Evolutionary conservation across 2,888 invertebrate species (phyloP), one percentile per base, ranked within the genome.

Genomic region (Lochmaea capreae): DNA sequence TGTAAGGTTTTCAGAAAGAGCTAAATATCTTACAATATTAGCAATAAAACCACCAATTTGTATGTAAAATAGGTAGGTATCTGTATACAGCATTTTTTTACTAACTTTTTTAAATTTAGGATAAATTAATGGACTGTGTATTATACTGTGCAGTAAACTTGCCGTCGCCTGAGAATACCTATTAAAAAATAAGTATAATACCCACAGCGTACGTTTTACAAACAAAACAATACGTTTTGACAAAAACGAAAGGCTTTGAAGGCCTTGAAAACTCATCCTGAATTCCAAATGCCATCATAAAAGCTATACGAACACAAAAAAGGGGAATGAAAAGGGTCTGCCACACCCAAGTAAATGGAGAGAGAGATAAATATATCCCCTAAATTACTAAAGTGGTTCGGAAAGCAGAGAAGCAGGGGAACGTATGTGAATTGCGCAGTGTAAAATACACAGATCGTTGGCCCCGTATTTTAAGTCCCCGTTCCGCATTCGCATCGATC

Each of bases 321-420:
- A 59, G 59, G 59, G 52, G 52, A 63, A 42, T 63, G 14, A 16
- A 46, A 66, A 22, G 61, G 65, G 49, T 49, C 49, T 49, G 67
- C 74, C 74, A 71, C 74, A 63, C 74, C 74, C 68, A 71, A 58
- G 46, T 52, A 59, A 39, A 52, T 54, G 54, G 59, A 57, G 43
- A 67, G 67, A 68, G 67, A 74, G 66, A 58, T 54, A 57, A 61
- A 70, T 70, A 52, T 67, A 74, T 70, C 69, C 61, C 68, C 68
- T 68, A 52, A 49, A 68, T 69, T 72, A 33, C 72, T 72, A 68
- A 74, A 77, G 74, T 77, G 77, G 77, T 75, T 75, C 70, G 54
- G 33, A 67, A 57, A 59, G 69, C 61, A 33, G 54, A 58, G 71
- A 66, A 70, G 72, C 52, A 58, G 67, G 70, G 58, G 66, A 67